phyloP scores from a whole-genome alignment of 2,888 invertebrate genomes.

The Byasa hedistus region DNA sequence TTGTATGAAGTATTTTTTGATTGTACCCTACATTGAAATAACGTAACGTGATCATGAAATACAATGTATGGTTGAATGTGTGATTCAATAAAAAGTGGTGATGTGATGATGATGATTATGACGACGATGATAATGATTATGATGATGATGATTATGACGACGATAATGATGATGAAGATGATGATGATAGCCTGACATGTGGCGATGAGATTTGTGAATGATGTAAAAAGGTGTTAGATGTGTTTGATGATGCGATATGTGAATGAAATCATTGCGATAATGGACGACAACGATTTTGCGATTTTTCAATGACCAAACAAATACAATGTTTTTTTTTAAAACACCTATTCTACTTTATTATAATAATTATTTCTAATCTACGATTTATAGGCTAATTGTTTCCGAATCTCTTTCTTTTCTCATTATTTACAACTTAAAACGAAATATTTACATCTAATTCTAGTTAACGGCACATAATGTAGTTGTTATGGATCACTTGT shows the following conservation, averaged over 20 bases:
- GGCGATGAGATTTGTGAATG: background rate
- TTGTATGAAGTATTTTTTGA: conserved; percentile 68
- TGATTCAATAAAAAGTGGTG: conserved; percentile 5
- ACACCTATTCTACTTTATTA: too few species aligned
- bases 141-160: too few species aligned
- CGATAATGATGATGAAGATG: too few species aligned
- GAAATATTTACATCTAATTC: background rate
- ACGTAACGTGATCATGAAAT: conserved; percentile 22
- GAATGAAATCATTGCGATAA: background rate
- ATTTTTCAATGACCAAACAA: too few species aligned
- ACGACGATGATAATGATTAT: too few species aligned
- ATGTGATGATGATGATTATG: background rate
- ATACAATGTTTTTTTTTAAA: too few species aligned
- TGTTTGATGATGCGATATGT: background rate
- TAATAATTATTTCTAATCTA: background rate
- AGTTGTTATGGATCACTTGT: too few species aligned
- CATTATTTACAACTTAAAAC: background rate
- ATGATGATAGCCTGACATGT: background rate
- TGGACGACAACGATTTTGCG: background rate
- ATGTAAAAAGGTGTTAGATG: background rate
- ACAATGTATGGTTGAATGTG: conserved; percentile 7
- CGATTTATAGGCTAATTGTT: background rate
- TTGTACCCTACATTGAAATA: conserved; percentile 32
- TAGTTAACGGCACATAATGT: background rate
- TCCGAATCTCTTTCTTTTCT: background rate